Conservation (phyloP, 2,797 vertebrate genomes). For the Sebastiscus albofasciatus region DNA sequence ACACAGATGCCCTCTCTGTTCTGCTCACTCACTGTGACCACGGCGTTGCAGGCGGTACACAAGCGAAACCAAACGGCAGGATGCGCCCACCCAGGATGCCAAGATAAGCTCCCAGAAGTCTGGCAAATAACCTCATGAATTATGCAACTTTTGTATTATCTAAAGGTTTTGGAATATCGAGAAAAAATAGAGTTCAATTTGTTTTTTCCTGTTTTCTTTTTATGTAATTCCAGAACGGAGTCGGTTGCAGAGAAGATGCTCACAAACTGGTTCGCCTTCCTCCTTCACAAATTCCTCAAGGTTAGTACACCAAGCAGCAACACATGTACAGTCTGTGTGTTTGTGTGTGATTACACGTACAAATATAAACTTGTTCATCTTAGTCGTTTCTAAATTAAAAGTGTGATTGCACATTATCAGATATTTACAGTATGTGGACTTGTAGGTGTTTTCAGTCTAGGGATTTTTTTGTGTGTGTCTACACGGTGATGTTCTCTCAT, state of each 20-base stretch:
- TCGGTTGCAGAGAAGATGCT: slow-evolving; percentile 99
- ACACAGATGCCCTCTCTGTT: slow-evolving; percentile 46
- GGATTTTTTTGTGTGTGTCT: slow-evolving; percentile 1
- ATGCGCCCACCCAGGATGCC: slow-evolving; percentile 22
- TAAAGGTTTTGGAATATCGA: slow-evolving; percentile 15
- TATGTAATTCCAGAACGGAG: slow-evolving; percentile 87
- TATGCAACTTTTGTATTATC: slow-evolving; percentile 35
- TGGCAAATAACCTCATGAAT: slow-evolving; percentile 40
- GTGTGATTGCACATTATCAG: background rate
- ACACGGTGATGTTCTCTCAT: slow-evolving; percentile 6
- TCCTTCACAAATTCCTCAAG: slow-evolving; percentile 92
- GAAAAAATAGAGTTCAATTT: slow-evolving; percentile 9
- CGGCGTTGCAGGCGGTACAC: slow-evolving; percentile 33
- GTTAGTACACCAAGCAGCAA: slow-evolving; percentile 44
- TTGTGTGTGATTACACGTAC: background rate
- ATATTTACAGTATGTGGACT: background rate
- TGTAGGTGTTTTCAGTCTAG: slow-evolving; percentile 5
- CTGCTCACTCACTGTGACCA: slow-evolving; percentile 55
- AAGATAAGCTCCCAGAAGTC: slow-evolving; percentile 36
- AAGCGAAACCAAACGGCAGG: slow-evolving; percentile 12
- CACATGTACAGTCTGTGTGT: background rate
- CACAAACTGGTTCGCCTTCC: slow-evolving; percentile 98
- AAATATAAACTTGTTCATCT: background rate
- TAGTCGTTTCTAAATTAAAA: slow-evolving; percentile 14
- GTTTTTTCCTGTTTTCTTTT: slow-evolving; percentile 7